A percentile compares a stretch with the other conserved stretches of the same genome.
These are phyloP conservation scores for Aporrectodea caliginosa DNA, from an alignment of 1,140 invertebrate genomes.

Conservation along the genomic window DNA sequence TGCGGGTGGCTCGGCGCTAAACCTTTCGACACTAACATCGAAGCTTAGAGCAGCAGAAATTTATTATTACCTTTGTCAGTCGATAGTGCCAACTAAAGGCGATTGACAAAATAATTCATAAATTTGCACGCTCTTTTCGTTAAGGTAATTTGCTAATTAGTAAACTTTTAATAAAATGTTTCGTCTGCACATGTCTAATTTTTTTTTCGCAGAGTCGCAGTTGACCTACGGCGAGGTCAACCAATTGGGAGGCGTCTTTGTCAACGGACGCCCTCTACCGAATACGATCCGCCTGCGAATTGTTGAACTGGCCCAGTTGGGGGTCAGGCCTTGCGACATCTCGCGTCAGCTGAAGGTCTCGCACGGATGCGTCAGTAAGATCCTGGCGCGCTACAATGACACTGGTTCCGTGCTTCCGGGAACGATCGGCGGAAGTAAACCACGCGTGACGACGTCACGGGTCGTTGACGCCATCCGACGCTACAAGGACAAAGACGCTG, in stretches of 20 bases:
- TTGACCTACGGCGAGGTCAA: conserved; percentile 74
- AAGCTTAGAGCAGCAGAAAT: no score
- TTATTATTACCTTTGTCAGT: no score
- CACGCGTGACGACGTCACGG: conserved; percentile 90
- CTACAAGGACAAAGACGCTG: conserved; percentile 86
- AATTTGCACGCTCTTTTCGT: no score
- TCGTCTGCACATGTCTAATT: no score
- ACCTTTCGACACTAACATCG: no score
- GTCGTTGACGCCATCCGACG: conserved; percentile 62
- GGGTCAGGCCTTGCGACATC: conserved; percentile 90
- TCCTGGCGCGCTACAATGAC: conserved; percentile 51
- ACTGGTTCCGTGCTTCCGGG: conserved; percentile 50
- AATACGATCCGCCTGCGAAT: conserved; percentile 76
- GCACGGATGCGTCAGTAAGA: conserved; percentile 34
- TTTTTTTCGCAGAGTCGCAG: no score
- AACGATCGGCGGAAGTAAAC: conserved; percentile 73
- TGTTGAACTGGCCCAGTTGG: conserved; percentile 84
- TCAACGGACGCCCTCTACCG: conserved; percentile 81
- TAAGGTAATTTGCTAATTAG: no score
- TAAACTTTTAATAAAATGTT: no score
- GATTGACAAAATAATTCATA: no score
- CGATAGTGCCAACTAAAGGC: no score
- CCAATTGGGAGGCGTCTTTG: conserved; percentile 85
- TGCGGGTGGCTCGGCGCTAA: no score
- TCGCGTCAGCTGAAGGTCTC: conserved; percentile 72